Percentiles rank a stretch among this genome's conserved stretches.
These are phyloP conservation scores for Carduelis carduelis DNA, from an alignment of 2,797 vertebrate species.

Conservation along the genomic window DNA sequence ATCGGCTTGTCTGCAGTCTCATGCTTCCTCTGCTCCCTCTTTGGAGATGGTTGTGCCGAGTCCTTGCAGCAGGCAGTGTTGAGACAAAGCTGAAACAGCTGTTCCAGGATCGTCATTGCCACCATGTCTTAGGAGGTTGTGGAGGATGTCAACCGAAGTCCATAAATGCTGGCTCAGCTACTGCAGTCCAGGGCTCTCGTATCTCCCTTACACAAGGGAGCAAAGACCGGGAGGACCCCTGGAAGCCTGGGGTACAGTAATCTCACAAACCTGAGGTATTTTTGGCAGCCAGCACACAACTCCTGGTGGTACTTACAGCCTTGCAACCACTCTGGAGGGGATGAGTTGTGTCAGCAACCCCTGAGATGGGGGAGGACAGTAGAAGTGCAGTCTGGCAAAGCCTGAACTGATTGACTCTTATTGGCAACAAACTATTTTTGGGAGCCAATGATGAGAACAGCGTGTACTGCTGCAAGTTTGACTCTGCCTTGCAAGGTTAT, in stretches of 20 bases:
- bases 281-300: neutral
- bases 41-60: neutral
- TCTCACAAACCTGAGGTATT: neutral
- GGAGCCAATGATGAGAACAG: slow-evolving; percentile 33
- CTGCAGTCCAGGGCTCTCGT: neutral
- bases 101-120: neutral
- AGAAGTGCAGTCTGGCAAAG: slow-evolving; percentile 19
- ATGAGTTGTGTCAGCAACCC: slow-evolving; percentile 27
- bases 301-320: neutral
- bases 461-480: slow-evolving; percentile 14
- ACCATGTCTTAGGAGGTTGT: neutral
- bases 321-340: neutral
- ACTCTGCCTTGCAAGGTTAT: slow-evolving; percentile 43
- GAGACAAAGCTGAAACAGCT: neutral
- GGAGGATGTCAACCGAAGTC: neutral
- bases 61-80: neutral
- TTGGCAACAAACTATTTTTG: slow-evolving; percentile 44
- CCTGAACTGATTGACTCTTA: slow-evolving; percentile 44
- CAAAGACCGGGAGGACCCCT: neutral
- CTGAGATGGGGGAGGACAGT: neutral
- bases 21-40: neutral
- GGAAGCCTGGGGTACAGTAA: neutral
- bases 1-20: neutral
- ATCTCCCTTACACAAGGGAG: neutral
- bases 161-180: neutral